Base-by-base conservation (phyloP, 1,140 invertebrate species). In the Drepana arcuata region DNA sequence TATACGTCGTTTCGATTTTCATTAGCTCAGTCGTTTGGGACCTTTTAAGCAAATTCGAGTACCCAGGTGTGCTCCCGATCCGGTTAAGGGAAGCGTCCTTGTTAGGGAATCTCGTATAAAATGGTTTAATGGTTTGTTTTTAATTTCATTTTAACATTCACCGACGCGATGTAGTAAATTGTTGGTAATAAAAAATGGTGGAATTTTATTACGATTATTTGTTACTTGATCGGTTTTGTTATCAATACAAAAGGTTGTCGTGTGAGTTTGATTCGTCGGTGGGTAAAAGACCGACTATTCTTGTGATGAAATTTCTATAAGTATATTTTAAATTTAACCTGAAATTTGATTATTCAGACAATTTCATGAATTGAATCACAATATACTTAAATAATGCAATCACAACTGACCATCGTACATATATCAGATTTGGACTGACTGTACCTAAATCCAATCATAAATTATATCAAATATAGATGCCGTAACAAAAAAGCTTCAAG, bases 81-180 rank as follows among this genome's bases (percentile, higher is more conserved):
- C 74, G 71, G 77, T 81, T 81, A 81, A 79, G 72, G 68, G 73
- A 74, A 77, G 74, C 67, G 63, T 74, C 77, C 72, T 79, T 79
- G 77, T 81, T 79, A 79, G 69, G 63, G 68, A 77, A 65, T 81
- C 71, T 72, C 73, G 64, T 73, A 74, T 73, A 66, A 78, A 77
- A 79, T 79, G 68, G 69, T 77, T 75, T 77, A 79, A 81, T 81
- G 74, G 77, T 81, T 81, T 81, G 77, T 81, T 81, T 77, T 78
- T 78, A 78, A 81, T 81, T 78, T 78, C 67, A 74, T 70, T 78
- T 75, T 68, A 69, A 73, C 55, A 66, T 70, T 70, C 53, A 67
- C 45, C 58, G 66, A 56, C 52, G 62, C 50, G 51, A 50, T 65
- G 58, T 59, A 50, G 66, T 75, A 65, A 74, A 63, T 65, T 71